A percentile compares a stretch with the other conserved stretches of the same genome.
phyloP scores from a whole-genome alignment of 2,888 invertebrate genomes.

The Laothoe populi region DNA sequence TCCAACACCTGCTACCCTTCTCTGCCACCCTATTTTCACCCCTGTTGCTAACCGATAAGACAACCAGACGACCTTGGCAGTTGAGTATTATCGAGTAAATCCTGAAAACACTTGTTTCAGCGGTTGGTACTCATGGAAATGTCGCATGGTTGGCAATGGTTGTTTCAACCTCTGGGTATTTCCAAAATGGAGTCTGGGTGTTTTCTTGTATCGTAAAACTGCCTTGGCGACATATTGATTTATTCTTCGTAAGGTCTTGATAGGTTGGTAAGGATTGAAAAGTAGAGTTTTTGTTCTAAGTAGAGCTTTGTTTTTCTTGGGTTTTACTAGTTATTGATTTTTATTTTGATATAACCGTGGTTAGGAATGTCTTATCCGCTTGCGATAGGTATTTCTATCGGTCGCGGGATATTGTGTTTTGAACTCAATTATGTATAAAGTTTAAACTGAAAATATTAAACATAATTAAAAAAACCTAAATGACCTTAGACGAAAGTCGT shows the following conservation, averaged over 20 bases:
- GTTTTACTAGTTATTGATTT: background rate
- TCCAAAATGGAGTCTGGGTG: background rate
- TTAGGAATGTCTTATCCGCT: too few relatives aligned
- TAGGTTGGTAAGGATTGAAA: too few relatives aligned
- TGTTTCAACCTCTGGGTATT: background rate
- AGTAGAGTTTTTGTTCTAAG: background rate
- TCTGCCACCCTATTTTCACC: slow-evolving; percentile 10
- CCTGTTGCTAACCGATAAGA: slow-evolving; percentile 14
- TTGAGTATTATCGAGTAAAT: background rate
- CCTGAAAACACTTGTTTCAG: slow-evolving; percentile 9
- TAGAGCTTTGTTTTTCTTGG: background rate
- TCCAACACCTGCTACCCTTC: background rate
- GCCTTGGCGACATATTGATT: background rate
- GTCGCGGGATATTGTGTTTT: too few relatives aligned
- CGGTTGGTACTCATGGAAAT: slow-evolving; percentile 5
- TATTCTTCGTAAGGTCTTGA: background rate
- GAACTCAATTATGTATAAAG: too few relatives aligned
- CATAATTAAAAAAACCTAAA: too few relatives aligned
- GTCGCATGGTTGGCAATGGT: slow-evolving; percentile 14
- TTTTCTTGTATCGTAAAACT: too few relatives aligned
- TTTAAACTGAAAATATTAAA: too few relatives aligned
- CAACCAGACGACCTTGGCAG: slow-evolving; percentile 7
- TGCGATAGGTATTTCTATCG: too few relatives aligned
- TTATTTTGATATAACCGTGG: background rate
- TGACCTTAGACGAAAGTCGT: too few relatives aligned